Conservation (phyloP, 1,140 invertebrate species). For the Eufriesea mexicana region DNA sequence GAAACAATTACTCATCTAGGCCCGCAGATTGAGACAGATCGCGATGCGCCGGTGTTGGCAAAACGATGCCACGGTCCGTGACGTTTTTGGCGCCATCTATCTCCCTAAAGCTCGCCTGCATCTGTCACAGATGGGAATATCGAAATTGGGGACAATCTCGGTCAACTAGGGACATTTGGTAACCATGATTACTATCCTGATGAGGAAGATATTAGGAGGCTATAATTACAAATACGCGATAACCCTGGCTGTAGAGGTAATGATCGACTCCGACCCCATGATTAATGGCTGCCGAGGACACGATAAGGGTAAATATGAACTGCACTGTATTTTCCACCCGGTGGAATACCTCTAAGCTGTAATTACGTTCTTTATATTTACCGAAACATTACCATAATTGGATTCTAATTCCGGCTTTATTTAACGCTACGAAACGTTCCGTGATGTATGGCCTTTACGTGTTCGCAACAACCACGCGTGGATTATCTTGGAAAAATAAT, state of each 20-base stretch:
- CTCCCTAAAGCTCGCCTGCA: not conserved
- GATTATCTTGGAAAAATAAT: not conserved
- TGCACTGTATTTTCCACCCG: slow-evolving; percentile 33
- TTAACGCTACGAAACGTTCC: slow-evolving; percentile 1
- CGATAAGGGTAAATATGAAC: slow-evolving; percentile 56
- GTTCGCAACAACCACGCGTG: not conserved
- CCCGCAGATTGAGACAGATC: not conserved
- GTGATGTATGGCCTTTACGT: not conserved
- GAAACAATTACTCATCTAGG: not conserved
- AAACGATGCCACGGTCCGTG: not conserved
- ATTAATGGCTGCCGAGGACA: slow-evolving; percentile 57
- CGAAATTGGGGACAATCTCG: slow-evolving; percentile 49
- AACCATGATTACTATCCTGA: slow-evolving; percentile 59
- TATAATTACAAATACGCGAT: slow-evolving; percentile 63
- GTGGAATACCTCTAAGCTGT: slow-evolving; percentile 9
- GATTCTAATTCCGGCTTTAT: slow-evolving; percentile 3
- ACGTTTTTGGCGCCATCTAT: not conserved
- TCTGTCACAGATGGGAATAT: slow-evolving; percentile 21
- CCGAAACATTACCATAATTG: slow-evolving; percentile 47
- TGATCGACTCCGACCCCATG: slow-evolving; percentile 52
- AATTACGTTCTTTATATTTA: slow-evolving; percentile 63
- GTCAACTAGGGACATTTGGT: slow-evolving; percentile 43
- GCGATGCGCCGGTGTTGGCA: not conserved
- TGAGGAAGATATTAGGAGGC: slow-evolving; percentile 66
- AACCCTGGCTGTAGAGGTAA: slow-evolving; percentile 51